These are phyloP conservation scores for Coryphaenoides rupestris DNA, from an alignment of 2,113 vertebrate genomes.

Conservation along the genomic window DNA sequence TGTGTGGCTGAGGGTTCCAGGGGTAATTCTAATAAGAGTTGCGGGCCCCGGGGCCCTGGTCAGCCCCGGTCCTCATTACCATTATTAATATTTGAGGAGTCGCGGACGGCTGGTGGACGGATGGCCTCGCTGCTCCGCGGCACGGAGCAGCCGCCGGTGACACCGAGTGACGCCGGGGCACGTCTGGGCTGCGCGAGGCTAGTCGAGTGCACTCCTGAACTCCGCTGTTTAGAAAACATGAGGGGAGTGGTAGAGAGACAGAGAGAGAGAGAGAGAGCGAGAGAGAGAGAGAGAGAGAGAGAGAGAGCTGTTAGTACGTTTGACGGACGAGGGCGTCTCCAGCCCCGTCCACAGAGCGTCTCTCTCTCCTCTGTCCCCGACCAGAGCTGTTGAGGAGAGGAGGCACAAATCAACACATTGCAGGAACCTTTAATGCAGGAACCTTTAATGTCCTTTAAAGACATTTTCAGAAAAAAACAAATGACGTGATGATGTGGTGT, in stretches of 20 bases:
- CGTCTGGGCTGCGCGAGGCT: conserved; percentile 18
- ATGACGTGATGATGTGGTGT: no score
- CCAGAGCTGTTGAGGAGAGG: no score
- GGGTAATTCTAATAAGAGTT: conserved; percentile 66
- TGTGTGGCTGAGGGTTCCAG: conserved; percentile 30
- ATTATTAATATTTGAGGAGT: conserved; percentile 70
- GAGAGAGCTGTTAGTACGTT: no score
- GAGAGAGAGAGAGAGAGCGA: no score
- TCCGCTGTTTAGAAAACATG: conserved; percentile 43
- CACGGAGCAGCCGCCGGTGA: conserved; percentile 39
- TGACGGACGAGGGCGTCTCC: background rate
- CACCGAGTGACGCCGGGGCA: conserved; percentile 61
- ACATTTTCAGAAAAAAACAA: no score
- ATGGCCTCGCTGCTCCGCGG: conserved; percentile 49
- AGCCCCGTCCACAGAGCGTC: no score
- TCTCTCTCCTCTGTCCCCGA: no score
- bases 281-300: no score
- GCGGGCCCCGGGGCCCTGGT: conserved; percentile 53
- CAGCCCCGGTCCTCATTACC: conserved; percentile 61
- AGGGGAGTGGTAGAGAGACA: conserved; percentile 11
- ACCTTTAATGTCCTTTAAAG: no score
- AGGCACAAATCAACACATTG: no score
- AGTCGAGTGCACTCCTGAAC: background rate
- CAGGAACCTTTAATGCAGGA: no score
- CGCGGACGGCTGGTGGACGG: conserved; percentile 52